Base-by-base conservation (phyloP, 2,113 vertebrate species). In the Eptesicus fuscus region DNA sequence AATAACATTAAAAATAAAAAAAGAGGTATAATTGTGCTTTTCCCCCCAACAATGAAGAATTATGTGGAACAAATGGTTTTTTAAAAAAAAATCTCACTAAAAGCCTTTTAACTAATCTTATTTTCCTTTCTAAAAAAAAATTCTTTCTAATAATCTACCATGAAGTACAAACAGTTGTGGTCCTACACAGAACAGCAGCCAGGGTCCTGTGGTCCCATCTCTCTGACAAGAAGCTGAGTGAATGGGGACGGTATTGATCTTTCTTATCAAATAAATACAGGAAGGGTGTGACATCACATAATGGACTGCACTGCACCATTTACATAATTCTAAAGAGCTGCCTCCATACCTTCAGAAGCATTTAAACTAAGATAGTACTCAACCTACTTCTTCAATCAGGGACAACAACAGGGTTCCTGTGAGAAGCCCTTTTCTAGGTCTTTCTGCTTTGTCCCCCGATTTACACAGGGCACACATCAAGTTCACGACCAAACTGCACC, bases 1-100 rank as follows among this genome's bases (percentile, higher is more conserved):
- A 85, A 22, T 42, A 93, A 91, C 10, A 56, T 84, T 20, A 65
- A 61, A 25, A 53, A 9, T 76, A 32, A 71, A 61, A 51, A 90
- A 89, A 80, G 90, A 96, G 90, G 88, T 90, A 71, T 65, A 95
- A 77, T 92, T 97, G 97, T 97, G 97, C 97, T 97, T 97, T 90
- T 44, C 7, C 0, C 11, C 44, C 83, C 65, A 67, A 69, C 1
- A 61, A 74, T 32, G 56, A 44, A 73, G 63, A 90, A 83, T 71
- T 70, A 83, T 56, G 30, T 32, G 87, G 80, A 86, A 83, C 40
- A 90, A 67, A 79, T 70, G 44, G 92, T 90, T 93, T 93, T n/a
- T 3, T 3, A 80, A 92, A 86, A 47, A 94, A 91, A 86, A 47
- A 94, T 37, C 47, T 93, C 70, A 92, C 59, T 80, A 76, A 89